These are phyloP conservation scores for Junonia oenone DNA, from an alignment of 2,888 invertebrate species.

Conservation along the genomic window DNA sequence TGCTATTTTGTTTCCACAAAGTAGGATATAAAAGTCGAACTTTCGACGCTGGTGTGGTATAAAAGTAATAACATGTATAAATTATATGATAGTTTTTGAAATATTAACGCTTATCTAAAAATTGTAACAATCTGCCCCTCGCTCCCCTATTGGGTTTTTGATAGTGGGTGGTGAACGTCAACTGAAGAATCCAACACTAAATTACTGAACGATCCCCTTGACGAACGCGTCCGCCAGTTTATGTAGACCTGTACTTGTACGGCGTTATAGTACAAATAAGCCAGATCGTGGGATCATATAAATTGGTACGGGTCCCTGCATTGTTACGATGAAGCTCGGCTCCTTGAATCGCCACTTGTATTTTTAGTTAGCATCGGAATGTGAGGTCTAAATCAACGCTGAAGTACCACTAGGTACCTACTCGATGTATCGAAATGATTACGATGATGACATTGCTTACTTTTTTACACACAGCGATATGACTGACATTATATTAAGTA, in stretches of 20 bases:
- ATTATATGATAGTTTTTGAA: no score
- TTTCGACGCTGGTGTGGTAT: no score
- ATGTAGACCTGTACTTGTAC: constrained; percentile 38
- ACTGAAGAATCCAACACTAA: constrained; percentile 46
- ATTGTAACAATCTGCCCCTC: no score
- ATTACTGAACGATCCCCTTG: constrained; percentile 43
- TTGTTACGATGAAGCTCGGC: constrained; percentile 51
- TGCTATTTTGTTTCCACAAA: no score
- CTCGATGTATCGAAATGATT: constrained; percentile 36
- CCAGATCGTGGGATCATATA: constrained; percentile 43
- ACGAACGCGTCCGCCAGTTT: constrained; percentile 40
- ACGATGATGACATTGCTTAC: constrained; percentile 29
- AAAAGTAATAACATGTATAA: no score
- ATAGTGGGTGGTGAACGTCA: constrained; percentile 48
- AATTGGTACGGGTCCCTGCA: constrained; percentile 41
- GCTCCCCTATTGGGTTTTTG: no score
- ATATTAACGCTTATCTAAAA: no score
- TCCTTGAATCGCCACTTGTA: constrained; percentile 61
- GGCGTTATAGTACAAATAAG: constrained; percentile 41
- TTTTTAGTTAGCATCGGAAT: constrained; percentile 60
- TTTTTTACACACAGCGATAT: constrained; percentile 7
- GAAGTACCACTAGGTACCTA: constrained; percentile 42
- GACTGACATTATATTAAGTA: not conserved
- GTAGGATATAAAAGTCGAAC: no score
- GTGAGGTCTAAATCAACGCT: constrained; percentile 48